phyloP scores from a whole-genome alignment of 2,888 invertebrate genomes.

The Acleris literana region DNA sequence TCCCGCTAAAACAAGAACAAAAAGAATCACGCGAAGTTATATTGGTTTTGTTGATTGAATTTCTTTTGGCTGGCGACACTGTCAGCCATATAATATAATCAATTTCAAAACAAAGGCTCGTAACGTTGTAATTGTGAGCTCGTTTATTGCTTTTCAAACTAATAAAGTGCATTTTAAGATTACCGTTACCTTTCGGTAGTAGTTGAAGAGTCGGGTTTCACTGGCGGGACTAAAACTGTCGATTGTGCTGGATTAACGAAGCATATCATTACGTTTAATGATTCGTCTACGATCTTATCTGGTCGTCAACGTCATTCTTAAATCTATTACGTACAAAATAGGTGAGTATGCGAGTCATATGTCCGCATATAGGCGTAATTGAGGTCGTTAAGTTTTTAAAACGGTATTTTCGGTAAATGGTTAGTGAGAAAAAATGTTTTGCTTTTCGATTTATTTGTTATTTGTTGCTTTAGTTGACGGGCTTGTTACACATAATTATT shows the following conservation, averaged over 20 bases:
- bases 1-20: conserved; percentile 10
- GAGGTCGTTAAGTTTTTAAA: background rate
- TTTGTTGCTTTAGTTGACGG: no score
- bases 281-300: conserved; percentile 75
- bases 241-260: conserved; percentile 81
- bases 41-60: conserved; percentile 15
- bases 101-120: conserved; percentile 29
- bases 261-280: conserved; percentile 79
- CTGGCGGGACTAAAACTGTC: conserved; percentile 56
- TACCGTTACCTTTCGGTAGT: conserved; percentile 26
- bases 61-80: conserved; percentile 3
- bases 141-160: conserved; percentile 31
- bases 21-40: conserved; percentile 17
- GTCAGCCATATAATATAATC: conserved; percentile 25
- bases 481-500: no score
- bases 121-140: conserved; percentile 27
- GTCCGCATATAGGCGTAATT: conserved; percentile 35
- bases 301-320: conserved; percentile 70
- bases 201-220: conserved; percentile 55
- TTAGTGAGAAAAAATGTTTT: background rate
- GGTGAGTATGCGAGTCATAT: conserved; percentile 45
- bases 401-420: background rate
- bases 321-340: conserved; percentile 66
- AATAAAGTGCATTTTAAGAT: conserved; percentile 30
- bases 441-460: no score